These are phyloP conservation scores for Hippolais icterina DNA, from an alignment of 2,113 vertebrate genomes.

Conservation along the genomic window DNA sequence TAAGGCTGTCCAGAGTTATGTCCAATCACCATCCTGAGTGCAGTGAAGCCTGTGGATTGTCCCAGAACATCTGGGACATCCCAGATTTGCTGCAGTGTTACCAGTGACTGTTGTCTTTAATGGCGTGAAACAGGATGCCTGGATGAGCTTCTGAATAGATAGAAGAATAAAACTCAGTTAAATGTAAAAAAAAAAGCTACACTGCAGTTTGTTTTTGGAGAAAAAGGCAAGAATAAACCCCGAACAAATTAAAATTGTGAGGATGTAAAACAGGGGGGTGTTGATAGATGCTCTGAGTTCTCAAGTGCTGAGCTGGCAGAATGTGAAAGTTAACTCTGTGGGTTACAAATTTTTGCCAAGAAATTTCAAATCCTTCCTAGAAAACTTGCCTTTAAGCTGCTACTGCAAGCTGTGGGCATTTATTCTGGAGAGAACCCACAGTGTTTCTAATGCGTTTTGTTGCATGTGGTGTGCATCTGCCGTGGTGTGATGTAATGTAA, in stretches of 20 bases:
- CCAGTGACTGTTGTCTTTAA: neutral
- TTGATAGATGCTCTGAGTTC: neutral
- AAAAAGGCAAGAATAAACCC: neutral
- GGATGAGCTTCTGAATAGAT: neutral
- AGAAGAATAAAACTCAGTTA: neutral
- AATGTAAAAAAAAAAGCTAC: neutral
- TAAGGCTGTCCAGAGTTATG: neutral
- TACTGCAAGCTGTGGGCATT: neutral
- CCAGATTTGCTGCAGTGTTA: neutral
- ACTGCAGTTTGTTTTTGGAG: neutral
- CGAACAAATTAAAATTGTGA: neutral
- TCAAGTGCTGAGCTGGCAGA: neutral
- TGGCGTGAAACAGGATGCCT: neutral
- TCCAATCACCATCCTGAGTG: neutral
- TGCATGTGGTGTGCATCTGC: constrained; percentile 50
- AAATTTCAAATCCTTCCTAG: neutral
- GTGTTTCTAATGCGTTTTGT: constrained; percentile 43
- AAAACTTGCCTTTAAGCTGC: neutral
- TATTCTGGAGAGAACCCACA: constrained; percentile 27
- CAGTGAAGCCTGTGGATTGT: neutral
- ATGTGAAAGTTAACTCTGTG: neutral
- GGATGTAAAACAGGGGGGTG: neutral
- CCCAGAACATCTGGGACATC: neutral
- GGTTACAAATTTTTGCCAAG: neutral
- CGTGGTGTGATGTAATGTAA: constrained; percentile 43